Evolutionary conservation across 2,113 vertebrate species (phyloP), one percentile per base, ranked within the genome.

Genomic region (Cyanoderma ruficeps): DNA sequence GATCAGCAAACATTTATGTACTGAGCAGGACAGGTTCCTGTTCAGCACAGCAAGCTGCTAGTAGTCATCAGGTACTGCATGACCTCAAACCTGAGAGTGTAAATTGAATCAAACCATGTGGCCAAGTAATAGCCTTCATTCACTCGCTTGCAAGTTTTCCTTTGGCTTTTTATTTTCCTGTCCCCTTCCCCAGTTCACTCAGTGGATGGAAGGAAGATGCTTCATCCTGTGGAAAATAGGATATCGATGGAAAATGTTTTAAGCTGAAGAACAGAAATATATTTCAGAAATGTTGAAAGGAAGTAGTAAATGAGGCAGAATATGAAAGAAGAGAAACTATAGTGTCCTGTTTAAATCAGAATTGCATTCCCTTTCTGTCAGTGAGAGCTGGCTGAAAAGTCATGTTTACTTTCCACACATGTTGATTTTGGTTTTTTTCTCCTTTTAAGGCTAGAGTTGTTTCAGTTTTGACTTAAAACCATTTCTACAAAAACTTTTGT

Each of bases 81-180:
- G 57, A 65, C 53, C 22, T 7, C 11, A 79, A 87, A 44, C 16
- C 47, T 67, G 37, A 25, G 67, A 76, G 71, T 80, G 83, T 55
- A 80, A 94, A 95, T 88, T 85, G 82, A 85, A 95, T 90, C 70
- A 76, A 91, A 69, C 50, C 37, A 49, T 57, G 61, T 60, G 53
- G 57, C 44, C 65, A 60, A 56, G 35, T 79, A 76, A 87, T 87
- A 63, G 64, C 18, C 22, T 82, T 84, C 23, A 47, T 87, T 63
- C 53, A 31, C 15, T 93, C 52, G 39, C 31, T 90, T 56, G 4
- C n/a, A 82, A 64, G 67, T 89, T 76, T 76, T 76, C 15, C 12
- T 91, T 49, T 50, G 8, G 20, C 22, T 47, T 76, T 53, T 75
- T 59, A 61, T 80, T 77, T 63, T 33, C 28, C 33, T 75, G 20